A percentile compares a stretch with the other conserved stretches of the same genome.
Evolutionary conservation across 2,888 invertebrate genomes (phyloP).

Genomic region (Spilarctia lutea): DNA sequence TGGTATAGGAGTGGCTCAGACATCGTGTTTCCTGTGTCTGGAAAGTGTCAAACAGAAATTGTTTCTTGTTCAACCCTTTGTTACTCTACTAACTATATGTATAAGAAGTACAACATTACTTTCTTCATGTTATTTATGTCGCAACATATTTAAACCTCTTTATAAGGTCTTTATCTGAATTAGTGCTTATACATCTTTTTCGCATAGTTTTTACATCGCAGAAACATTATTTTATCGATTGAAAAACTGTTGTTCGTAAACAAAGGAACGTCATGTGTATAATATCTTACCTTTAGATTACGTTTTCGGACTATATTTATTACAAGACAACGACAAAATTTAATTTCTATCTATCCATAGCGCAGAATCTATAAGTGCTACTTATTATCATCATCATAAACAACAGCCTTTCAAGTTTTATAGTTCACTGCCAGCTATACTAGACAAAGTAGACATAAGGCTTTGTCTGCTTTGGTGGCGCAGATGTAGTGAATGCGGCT

Average conservation of each 20-base stretch:
- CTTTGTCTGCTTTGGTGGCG: too few relatives aligned
- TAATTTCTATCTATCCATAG: too few relatives aligned
- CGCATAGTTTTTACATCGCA: not conserved
- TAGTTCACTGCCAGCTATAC: too few relatives aligned
- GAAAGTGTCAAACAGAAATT: not conserved
- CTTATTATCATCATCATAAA: too few relatives aligned
- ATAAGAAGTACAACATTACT: not conserved
- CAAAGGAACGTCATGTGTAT: not conserved
- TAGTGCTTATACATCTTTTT: not conserved
- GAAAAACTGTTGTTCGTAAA: not conserved
- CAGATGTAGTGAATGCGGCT: too few relatives aligned
- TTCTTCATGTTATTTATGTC: not conserved
- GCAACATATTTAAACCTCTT: not conserved
- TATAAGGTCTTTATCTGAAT: not conserved
- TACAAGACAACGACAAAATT: not conserved
- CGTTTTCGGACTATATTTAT: too few relatives aligned
- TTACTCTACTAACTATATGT: not conserved
- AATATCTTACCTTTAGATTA: not conserved
- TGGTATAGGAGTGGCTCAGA: not conserved
- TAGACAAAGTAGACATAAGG: too few relatives aligned
- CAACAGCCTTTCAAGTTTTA: too few relatives aligned
- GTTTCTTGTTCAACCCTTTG: not conserved
- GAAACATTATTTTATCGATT: too few relatives aligned
- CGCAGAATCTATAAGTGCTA: too few relatives aligned
- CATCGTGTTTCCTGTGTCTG: not conserved